Base-by-base conservation (phyloP, 2,113 vertebrate genomes). In the Chloebia gouldiae region DNA sequence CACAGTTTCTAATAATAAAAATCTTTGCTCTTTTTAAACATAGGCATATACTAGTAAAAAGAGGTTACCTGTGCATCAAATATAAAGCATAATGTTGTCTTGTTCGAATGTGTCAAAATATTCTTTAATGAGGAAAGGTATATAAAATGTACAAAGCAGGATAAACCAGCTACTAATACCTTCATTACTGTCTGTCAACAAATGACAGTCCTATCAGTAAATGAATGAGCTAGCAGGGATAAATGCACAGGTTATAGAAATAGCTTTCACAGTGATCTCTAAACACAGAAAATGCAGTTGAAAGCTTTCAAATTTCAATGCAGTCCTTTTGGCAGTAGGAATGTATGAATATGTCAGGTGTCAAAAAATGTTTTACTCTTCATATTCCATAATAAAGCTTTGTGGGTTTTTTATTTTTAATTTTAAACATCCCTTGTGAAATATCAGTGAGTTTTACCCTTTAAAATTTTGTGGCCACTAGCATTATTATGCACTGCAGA, bases 181-280 rank as follows among this genome's bases (percentile, higher is more conserved):
- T 97, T 97, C 93, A 94, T 97, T 95, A 86, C 66, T 95, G 86
- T 92, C 95, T 97, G 95, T 88, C 84, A 95, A 10, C 79, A 91
- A 79, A 35, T 90, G 90, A 69, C 61, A 85, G 59, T 77, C 19
- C 79, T 90, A 88, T 69, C 59, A 80, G 71, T 78, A 91, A 94
- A 91, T 91, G 96, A 97, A 96, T 94, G 87, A 93, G 81, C 89
- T 82, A 39, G 95, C 94, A 97, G 76, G 84, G 94, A 88, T 90
- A 89, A 94, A 92, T 49, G 93, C 86, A 91, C 92, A 91, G 90
- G 81, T 93, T 93, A 44, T 40, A 81, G 88, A 96, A 97, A 61
- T 93, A 93, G 92, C 92, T 95, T 97, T 95, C 95, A 90, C 28
- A 65, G 35, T 25, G 13, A 85, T 96, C 92, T 95, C 85, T 96